Evolutionary conservation across 2,113 vertebrate species (phyloP), one percentile per base, ranked within the genome.

Genomic region (Nothoprocta perdicaria): DNA sequence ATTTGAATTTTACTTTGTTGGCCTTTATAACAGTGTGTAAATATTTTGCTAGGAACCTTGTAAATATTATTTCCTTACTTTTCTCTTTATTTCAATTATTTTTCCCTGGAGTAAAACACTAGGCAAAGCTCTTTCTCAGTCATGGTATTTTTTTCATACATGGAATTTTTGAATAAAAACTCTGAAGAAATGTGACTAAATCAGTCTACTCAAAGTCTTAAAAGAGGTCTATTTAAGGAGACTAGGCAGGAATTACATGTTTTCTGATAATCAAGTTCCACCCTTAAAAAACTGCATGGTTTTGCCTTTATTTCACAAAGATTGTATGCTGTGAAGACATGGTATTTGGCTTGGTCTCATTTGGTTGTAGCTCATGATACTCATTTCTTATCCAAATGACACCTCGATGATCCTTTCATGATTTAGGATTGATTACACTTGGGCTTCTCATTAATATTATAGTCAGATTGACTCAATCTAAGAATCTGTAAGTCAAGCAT

Each of bases 401-500:
- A 92, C 43, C 29, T 65, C 52, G 62, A 68, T 83, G 73, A 89
- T 93, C 68, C 89, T 88, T 75, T 65, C 65, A 88, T 75, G 52
- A 86, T 61, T 23, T 62, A 84, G 45, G 35, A 22, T 53, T 80
- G 61, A 68, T 84, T 65, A 41, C 61, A 29, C 65, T 80, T 89
- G 62, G 14, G 84, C 80, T 91, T 80, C 35, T 92, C 46, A 81
- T 93, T 88, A 95, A 78, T 83, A 57, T 50, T n/a, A 15, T n/a
- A 80, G 57, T 55, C 68, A 93, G 67, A 45, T 33, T 76, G 88
- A 79, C 53, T 97, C 72, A 92, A 57, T 45, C 8, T 80, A 67
- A 93, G 83, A 92, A 86, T 33, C 57, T 67, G 33, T 84, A 88
- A 93, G 72, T 81, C 80, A 95, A 81, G 46, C 85, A 62, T 40